These are phyloP conservation scores for Procapra przewalskii DNA, from an alignment of 2,113 vertebrate species.

Conservation along the genomic window DNA sequence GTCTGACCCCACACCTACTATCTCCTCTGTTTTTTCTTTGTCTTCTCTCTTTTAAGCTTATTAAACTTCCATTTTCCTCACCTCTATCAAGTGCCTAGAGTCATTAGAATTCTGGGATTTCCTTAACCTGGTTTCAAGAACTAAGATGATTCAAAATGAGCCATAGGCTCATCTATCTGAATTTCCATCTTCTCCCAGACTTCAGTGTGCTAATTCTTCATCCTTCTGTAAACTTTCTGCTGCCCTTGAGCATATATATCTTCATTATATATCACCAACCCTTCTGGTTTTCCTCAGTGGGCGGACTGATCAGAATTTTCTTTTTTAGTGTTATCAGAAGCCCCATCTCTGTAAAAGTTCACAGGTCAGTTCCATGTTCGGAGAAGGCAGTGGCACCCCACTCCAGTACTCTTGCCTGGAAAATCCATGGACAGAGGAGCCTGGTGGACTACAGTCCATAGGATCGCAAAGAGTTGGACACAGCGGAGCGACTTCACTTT, in stretches of 20 bases:
- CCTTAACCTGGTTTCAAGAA: neutral
- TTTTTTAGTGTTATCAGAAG: neutral
- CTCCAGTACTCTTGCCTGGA: neutral
- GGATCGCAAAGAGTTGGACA: neutral
- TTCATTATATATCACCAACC: neutral
- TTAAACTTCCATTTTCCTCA: neutral
- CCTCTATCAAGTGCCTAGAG: neutral
- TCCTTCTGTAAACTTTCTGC: neutral
- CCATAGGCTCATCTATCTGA: neutral
- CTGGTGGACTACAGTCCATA: neutral
- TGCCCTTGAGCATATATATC: neutral
- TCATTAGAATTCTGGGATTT: conserved; percentile 6
- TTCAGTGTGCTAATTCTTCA: neutral
- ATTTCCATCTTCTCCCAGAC: neutral
- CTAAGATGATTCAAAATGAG: neutral
- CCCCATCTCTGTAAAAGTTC: neutral
- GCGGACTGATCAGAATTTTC: neutral
- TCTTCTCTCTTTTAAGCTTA: neutral
- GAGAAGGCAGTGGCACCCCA: neutral
- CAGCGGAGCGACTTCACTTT: neutral
- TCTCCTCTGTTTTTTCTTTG: neutral
- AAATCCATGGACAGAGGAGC: neutral
- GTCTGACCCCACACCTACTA: neutral
- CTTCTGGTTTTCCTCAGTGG: neutral
- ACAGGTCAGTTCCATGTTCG: neutral